Base-by-base conservation (phyloP, 2,797 vertebrate genomes). In the Uromys caudimaculatus region DNA sequence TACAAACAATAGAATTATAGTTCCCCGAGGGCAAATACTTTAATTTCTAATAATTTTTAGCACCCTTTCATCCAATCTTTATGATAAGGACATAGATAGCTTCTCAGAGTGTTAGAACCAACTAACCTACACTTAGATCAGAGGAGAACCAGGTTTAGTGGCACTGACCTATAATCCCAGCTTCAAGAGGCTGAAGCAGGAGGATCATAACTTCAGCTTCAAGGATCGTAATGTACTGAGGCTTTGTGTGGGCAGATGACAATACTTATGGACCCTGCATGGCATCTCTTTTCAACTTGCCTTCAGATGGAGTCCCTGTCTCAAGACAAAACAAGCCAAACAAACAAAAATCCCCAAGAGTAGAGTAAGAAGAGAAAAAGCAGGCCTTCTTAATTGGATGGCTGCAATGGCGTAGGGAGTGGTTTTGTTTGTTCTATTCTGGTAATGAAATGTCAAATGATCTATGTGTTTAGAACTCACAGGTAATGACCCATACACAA, bases 1-100 rank as follows among this genome's bases (percentile, higher is more conserved):
- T 95, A 41, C 41, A 84, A 64, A 82, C 52, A 87, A 76, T 17
- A 83, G 89, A 92, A 76, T 8, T 14, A 85, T 78, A 56, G 17
- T 84, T 83, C 27, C 50, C 14, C 32, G 11, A 41, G 4, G 16
- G n/a, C 13, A 91, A 91, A 88, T 77, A 38, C 35, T 44, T 73
- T 64, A 86, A 60, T 52, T 75, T 47, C n/a, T 84, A 81, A 64
- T 94, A 82, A 19, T 90, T 69, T n/a, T 94, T 29, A 94, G 50
- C 95, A 56, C n/a, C 38, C 87, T 8, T 87, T 67, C 44, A 69
- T 58, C 29, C 2, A 50, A 47, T 79, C 62, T 88, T 95, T 90
- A n/a, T 92, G 71, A 78, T 29, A 12, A 67, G 82, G 44, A 35
- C 91, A 58, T 32, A 21, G 88, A 17, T 91, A 54, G 58, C 62